A percentile compares a stretch with the other conserved stretches of the same genome.
Evolutionary conservation across 2,113 vertebrate species (phyloP).

Genomic region (Phrynosoma platyrhinos): DNA sequence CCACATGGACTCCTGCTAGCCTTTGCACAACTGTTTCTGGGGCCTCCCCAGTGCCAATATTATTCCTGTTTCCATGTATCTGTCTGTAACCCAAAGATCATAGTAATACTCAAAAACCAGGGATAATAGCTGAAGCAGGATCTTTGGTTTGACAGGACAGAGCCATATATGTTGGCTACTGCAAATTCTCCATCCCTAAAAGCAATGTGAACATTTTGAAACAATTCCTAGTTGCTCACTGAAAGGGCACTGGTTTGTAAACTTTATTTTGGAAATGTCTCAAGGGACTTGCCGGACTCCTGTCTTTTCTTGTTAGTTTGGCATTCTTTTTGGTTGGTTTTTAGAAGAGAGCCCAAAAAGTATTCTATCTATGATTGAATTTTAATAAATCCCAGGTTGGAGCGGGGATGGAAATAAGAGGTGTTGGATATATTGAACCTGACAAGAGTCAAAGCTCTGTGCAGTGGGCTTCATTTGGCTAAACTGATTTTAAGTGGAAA

Average conservation of each 20-base stretch:
- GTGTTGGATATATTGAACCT: not conserved
- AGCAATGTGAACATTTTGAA: not conserved
- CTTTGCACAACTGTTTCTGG: not conserved
- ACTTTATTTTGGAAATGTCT: not conserved
- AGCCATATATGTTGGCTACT: not conserved
- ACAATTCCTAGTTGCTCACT: not conserved
- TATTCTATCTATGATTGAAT: not conserved
- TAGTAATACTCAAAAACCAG: not conserved
- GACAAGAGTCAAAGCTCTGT: constrained; percentile 19
- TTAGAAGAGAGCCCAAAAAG: not conserved
- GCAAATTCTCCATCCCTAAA: not conserved
- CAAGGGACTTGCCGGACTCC: not conserved
- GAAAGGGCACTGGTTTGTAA: not conserved
- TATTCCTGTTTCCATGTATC: not conserved
- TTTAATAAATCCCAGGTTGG: constrained; percentile 21
- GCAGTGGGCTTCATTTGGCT: not conserved
- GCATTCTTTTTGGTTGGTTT: not conserved
- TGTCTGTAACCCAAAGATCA: not conserved
- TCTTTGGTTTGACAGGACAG: not conserved
- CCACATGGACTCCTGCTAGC: not conserved
- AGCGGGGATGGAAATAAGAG: not conserved
- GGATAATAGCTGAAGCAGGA: not conserved
- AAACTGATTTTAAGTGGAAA: constrained; percentile 17
- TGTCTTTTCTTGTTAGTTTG: not conserved
- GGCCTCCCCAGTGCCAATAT: not conserved